Percentiles rank a stretch among this genome's conserved stretches.
These are phyloP conservation scores for Drosophila eugracilis DNA, from an alignment of 1,140 invertebrate genomes.

Conservation along the genomic window DNA sequence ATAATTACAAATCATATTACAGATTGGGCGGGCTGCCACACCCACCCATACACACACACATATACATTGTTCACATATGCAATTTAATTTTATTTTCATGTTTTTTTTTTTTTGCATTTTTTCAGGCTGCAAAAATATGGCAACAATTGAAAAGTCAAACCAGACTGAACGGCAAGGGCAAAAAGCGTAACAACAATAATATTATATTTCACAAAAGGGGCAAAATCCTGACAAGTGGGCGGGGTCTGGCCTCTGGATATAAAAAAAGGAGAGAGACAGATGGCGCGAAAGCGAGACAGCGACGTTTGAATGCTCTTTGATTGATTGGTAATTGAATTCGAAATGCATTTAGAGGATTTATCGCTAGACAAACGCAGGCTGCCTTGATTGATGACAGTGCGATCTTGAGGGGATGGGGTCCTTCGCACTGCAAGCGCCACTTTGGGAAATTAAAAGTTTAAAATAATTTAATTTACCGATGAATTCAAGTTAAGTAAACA, in stretches of 20 bases:
- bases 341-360: constrained; percentile 43
- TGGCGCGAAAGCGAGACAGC: constrained; percentile 22
- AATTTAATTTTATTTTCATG: constrained; percentile 55
- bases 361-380: constrained; percentile 19
- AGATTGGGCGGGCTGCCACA: constrained; percentile 49
- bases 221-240: not conserved
- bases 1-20: constrained; percentile 82
- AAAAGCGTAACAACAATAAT: constrained; percentile 49
- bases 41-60: too few relatives aligned
- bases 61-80: constrained; percentile 12
- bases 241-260: not conserved
- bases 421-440: not conserved
- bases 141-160: constrained; percentile 71
- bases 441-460: constrained; percentile 6
- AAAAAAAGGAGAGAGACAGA: constrained; percentile 1
- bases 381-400: constrained; percentile 29
- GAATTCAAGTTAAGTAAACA: too few relatives aligned
- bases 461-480: too few relatives aligned
- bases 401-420: not conserved
- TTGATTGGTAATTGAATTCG: constrained; percentile 51
- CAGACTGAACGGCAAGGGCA: constrained; percentile 18
- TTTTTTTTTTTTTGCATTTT: constrained; percentile 17
- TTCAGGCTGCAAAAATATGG: constrained; percentile 67
- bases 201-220: constrained; percentile 37
- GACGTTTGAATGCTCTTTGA: constrained; percentile 50